Conservation (phyloP, 1,140 invertebrate genomes). For the Oncopeltus fasciatus region DNA sequence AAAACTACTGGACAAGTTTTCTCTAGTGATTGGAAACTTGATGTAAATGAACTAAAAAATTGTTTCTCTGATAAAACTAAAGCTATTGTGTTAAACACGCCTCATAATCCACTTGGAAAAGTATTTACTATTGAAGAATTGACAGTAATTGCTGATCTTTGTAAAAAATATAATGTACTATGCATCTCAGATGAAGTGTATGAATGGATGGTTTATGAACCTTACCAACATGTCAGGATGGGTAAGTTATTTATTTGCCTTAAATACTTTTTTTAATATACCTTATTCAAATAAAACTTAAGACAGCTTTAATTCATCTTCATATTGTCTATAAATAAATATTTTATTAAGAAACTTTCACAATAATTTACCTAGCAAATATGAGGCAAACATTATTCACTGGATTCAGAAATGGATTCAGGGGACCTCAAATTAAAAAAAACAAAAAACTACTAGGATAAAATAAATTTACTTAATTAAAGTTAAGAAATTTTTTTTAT, state of each 20-base stretch:
- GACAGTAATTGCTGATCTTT: conserved; percentile 66
- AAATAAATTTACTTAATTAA: too few species aligned
- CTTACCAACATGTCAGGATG: conserved; percentile 75
- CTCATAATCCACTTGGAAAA: conserved; percentile 91
- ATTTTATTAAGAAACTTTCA: too few species aligned
- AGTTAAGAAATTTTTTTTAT: too few species aligned
- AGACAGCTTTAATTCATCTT: too few species aligned
- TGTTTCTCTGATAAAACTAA: conserved; percentile 88
- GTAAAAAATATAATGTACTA: conserved; percentile 82
- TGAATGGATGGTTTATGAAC: conserved; percentile 88
- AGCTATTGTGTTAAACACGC: conserved; percentile 89
- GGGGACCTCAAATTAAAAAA: too few species aligned
- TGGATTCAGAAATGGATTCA: too few species aligned
- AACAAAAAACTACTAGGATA: too few species aligned
- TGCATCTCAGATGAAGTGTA: conserved; percentile 96
- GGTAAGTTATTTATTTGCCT: conserved; percentile 48
- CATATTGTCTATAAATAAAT: too few species aligned
- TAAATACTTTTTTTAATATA: too few species aligned
- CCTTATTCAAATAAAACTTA: too few species aligned
- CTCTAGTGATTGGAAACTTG: conserved; percentile 80
- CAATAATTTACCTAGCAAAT: too few species aligned
- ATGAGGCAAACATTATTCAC: too few species aligned
- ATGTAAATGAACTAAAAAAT: conserved; percentile 61
- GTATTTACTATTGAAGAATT: conserved; percentile 60
- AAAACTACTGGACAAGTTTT: conserved; percentile 31